phyloP scores from a whole-genome alignment of 1,140 invertebrate genomes.

The Cydia strobilella region DNA sequence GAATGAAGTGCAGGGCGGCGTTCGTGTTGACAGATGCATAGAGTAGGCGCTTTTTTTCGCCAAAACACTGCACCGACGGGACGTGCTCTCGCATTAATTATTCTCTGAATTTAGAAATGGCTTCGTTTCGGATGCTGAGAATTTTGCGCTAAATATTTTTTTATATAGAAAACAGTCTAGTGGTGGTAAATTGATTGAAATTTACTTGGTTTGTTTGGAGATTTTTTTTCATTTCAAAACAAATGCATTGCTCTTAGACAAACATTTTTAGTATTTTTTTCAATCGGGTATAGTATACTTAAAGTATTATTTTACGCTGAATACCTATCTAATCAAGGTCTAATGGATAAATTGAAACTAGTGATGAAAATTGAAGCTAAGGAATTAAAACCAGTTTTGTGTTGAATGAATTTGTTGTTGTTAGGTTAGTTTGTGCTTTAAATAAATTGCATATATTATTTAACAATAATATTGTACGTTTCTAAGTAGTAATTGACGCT shows the following conservation, averaged over 20 bases:
- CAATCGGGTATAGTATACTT: too few relatives aligned
- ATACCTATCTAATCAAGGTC: too few relatives aligned
- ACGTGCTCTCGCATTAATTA: conserved; percentile 54
- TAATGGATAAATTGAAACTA: too few relatives aligned
- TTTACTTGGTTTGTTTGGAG: too few relatives aligned
- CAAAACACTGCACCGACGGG: conserved; percentile 59
- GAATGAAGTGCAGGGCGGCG: conserved; percentile 10
- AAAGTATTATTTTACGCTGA: too few relatives aligned
- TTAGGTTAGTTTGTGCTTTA: neutral
- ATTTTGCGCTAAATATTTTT: neutral
- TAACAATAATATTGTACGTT: neutral
- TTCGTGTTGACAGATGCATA: conserved; percentile 36
- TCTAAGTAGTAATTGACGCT: conserved; percentile 6
- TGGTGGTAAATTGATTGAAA: too few relatives aligned
- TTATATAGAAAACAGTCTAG: neutral
- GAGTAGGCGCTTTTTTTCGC: conserved; percentile 75
- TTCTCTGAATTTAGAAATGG: conserved; percentile 27
- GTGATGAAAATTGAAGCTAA: too few relatives aligned
- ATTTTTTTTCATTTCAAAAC: too few relatives aligned
- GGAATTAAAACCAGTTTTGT: too few relatives aligned
- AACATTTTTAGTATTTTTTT: too few relatives aligned
- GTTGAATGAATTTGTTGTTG: too few relatives aligned
- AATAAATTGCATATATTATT: neutral
- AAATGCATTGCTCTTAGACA: too few relatives aligned
- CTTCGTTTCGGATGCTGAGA: neutral